Evolutionary conservation across 1,140 invertebrate species (phyloP), one percentile per base, ranked within the genome.

Genomic region (Ooceraea biroi): DNA sequence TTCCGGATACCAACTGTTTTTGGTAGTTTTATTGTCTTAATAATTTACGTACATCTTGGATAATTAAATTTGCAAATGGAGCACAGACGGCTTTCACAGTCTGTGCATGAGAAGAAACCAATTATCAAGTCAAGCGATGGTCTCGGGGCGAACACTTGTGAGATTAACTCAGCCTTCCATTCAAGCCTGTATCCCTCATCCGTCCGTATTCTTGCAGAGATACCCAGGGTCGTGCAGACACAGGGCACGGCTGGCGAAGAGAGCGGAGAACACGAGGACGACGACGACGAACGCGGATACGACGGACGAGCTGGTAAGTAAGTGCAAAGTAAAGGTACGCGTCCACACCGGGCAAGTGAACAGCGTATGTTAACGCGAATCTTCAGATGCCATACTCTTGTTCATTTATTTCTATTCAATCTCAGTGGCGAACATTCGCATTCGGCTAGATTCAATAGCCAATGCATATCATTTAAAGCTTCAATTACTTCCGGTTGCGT

Each of bases 221-320:
- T 95, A 89, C 95, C 96, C 22, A 90, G 93, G 89, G 94, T 95
- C 82, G 93, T 96, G 50, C 95, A 96, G 91, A 96, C 95, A 60
- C 95, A 96, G 87, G 95, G 95, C 30, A 95, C 95, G 10, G 95
- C 95, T 66, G 94, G 95, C 58, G 95, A 95, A 30, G 95, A 95
- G 84, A 94, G 94, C 78, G 94, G 93, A 1, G 93, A 95, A 74
- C 93, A 95, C 44, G 92, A 92, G 68, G 90, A 94, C 50, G 90
- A 94, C 44, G 94, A 94, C 46, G 85, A 93, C 44, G 91, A 92
- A 55, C 89, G 91, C 22, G 93, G 92, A 90, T 93, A 94, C 83
- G 89, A 91, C 44, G 91, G 91, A 80, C 90, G 93, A 85, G 91
- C 92, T 87, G 95, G 95, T 95, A 92, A 95, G 95, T 94, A 90